Evolutionary conservation across 2,113 vertebrate genomes (phyloP).

Genomic region (Channa maculata): DNA sequence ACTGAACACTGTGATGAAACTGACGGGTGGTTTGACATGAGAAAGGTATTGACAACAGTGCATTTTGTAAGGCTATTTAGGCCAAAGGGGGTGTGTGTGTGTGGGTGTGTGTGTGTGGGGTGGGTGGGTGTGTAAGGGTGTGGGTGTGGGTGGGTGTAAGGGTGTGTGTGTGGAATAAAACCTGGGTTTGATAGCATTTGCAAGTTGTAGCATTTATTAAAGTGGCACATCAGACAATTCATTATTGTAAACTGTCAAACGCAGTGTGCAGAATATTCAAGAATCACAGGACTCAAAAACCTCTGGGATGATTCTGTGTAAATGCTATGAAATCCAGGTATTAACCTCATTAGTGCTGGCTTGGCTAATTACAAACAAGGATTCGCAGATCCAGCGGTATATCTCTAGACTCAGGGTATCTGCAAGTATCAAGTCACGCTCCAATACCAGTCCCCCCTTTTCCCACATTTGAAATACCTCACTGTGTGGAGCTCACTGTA

Average conservation of each 20-base stretch:
- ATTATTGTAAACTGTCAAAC: neutral
- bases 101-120: neutral
- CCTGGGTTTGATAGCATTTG: slow-evolving; percentile 29
- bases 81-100: neutral
- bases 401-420: slow-evolving; percentile 31
- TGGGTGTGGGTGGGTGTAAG: neutral
- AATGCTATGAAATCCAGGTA: slow-evolving; percentile 32
- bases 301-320: slow-evolving; percentile 3
- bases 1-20: slow-evolving; percentile 64
- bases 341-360: slow-evolving; percentile 15
- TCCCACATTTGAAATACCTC: neutral
- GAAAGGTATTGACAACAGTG: slow-evolving; percentile 25
- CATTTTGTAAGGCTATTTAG: slow-evolving; percentile 2
- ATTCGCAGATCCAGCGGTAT: slow-evolving; percentile 11
- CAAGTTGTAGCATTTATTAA: neutral
- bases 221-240: neutral
- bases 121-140: too few relatives aligned
- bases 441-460: neutral
- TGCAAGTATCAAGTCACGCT: slow-evolving; percentile 9
- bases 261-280: neutral
- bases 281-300: neutral
- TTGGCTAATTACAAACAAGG: slow-evolving; percentile 1
- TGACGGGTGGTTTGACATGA: slow-evolving; percentile 33
- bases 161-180: neutral
- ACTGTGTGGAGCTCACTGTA: neutral